These are phyloP conservation scores for Nephrotoma appendiculata DNA, from an alignment of 2,888 invertebrate species.

Conservation along the genomic window DNA sequence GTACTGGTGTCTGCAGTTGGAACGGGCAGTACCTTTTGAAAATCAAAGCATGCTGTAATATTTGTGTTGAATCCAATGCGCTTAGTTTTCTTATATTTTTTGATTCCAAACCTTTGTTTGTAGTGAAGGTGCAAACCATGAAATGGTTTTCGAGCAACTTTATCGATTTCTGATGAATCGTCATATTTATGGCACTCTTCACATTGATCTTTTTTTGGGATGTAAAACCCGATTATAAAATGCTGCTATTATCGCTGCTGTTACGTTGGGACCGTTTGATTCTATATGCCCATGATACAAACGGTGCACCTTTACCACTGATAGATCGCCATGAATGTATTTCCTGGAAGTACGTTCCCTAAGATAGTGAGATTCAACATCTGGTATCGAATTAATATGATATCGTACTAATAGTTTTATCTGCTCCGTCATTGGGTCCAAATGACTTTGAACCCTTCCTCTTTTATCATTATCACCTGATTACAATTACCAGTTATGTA, in stretches of 20 bases:
- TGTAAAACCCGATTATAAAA: not conserved
- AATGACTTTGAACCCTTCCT: not conserved
- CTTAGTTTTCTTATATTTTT: not conserved
- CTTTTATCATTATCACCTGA: not conserved
- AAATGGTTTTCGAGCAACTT: too few relatives aligned
- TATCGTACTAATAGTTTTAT: not conserved
- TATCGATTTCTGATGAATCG: too few relatives aligned
- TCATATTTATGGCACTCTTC: too few relatives aligned
- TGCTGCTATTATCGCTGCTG: not conserved
- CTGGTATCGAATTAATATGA: not conserved
- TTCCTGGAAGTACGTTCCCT: not conserved
- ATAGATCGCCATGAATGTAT: not conserved
- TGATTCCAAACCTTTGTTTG: not conserved
- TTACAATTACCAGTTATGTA: not conserved
- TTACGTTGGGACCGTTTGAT: not conserved
- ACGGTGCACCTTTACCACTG: not conserved
- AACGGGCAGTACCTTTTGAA: not conserved
- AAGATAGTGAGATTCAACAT: not conserved
- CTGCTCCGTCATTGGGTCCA: not conserved
- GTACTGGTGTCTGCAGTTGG: not conserved
- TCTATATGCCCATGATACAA: not conserved
- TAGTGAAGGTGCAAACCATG: not conserved
- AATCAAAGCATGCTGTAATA: not conserved
- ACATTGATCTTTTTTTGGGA: not conserved
- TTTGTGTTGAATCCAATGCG: not conserved